Evolutionary conservation across 2,888 invertebrate species (phyloP).

Genomic region (Coelinius sp.): DNA sequence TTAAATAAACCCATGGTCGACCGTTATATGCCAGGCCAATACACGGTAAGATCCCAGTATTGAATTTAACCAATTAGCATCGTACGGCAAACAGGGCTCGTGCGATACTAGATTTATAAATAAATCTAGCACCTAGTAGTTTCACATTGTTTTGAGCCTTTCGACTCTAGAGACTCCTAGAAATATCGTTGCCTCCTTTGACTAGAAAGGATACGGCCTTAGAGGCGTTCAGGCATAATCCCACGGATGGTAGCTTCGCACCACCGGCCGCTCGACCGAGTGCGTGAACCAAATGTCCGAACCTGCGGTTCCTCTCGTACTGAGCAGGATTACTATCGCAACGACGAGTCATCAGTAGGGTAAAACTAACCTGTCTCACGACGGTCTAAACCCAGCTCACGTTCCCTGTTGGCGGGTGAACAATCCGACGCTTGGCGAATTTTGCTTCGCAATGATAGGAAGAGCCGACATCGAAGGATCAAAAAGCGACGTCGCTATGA

Average conservation of each 20-base stretch:
- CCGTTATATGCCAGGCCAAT: too few species aligned
- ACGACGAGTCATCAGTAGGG: slow-evolving; percentile 8
- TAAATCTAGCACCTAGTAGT: slow-evolving; percentile 47
- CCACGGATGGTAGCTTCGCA: slow-evolving; percentile 78
- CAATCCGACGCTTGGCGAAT: slow-evolving; percentile 81
- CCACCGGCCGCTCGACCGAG: slow-evolving; percentile 74
- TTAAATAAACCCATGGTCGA: too few species aligned
- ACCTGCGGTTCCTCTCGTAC: not conserved
- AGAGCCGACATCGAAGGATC: slow-evolving; percentile 83
- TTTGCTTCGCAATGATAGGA: slow-evolving; percentile 83
- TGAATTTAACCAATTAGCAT: too few species aligned
- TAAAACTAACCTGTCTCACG: slow-evolving; percentile 13
- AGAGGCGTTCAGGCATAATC: slow-evolving; percentile 77
- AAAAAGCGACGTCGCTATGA: slow-evolving; percentile 80
- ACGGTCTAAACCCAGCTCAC: not conserved
- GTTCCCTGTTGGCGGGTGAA: slow-evolving; percentile 60
- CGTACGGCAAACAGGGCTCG: too few species aligned
- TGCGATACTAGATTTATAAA: too few species aligned
- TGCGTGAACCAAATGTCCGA: not conserved
- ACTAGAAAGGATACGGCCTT: slow-evolving; percentile 77
- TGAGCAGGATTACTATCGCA: slow-evolving; percentile 11
- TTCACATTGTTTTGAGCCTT: slow-evolving; percentile 70
- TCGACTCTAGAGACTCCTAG: slow-evolving; percentile 64
- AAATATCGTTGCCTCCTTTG: slow-evolving; percentile 72
- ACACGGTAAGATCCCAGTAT: too few species aligned